Conservation (phyloP, 2,888 invertebrate species). For the Watsonalla binaria region DNA sequence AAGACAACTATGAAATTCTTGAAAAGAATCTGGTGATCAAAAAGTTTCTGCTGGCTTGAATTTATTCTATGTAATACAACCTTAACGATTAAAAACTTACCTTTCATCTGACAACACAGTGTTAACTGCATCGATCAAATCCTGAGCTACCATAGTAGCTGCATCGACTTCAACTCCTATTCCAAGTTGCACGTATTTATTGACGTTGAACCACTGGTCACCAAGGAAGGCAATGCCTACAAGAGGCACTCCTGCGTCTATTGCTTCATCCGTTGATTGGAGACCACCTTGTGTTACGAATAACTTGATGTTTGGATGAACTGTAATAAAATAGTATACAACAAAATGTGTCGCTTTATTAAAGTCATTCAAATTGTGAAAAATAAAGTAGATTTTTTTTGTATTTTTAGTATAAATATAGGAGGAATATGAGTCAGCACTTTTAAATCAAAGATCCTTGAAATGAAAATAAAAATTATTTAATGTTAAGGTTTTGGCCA, state of each 20-base stretch:
- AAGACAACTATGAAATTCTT: too few species aligned
- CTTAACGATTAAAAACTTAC: conserved; percentile 5
- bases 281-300: conserved; percentile 29
- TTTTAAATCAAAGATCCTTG: too few species aligned
- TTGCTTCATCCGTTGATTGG: conserved; percentile 28
- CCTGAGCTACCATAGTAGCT: conserved; percentile 9
- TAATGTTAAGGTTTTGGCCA: too few species aligned
- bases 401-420: too few species aligned
- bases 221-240: conserved; percentile 45
- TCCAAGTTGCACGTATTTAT: conserved; percentile 24
- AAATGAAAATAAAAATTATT: too few species aligned
- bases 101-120: conserved; percentile 8
- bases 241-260: conserved; percentile 40
- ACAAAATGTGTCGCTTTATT: too few species aligned
- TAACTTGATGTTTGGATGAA: conserved; percentile 24
- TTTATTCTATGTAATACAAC: background rate
- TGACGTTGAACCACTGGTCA: conserved; percentile 50
- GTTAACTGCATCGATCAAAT: conserved; percentile 7
- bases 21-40: conserved; percentile 3
- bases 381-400: too few species aligned
- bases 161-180: conserved; percentile 17
- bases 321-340: conserved; percentile 6
- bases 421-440: too few species aligned
- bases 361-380: too few species aligned
- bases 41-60: background rate